phyloP scores from a whole-genome alignment of 2,888 invertebrate species.

The Drosophila monieri region DNA sequence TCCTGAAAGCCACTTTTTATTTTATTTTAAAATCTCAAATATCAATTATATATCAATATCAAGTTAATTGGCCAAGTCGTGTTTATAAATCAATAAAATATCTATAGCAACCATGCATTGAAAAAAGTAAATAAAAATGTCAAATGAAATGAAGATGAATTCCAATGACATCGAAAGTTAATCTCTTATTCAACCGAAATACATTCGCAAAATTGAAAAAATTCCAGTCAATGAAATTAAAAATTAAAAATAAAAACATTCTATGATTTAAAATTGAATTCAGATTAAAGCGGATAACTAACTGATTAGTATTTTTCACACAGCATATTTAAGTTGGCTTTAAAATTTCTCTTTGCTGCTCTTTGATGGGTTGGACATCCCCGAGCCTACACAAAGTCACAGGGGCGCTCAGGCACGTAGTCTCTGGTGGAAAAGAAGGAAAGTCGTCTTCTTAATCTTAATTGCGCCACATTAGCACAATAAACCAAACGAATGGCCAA shows the following conservation, averaged over 20 bases:
- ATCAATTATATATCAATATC: too few relatives aligned
- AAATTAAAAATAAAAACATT: background rate
- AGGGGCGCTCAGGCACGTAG: conserved; percentile 24
- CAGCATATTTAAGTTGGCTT: conserved; percentile 1
- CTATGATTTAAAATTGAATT: background rate
- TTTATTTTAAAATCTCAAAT: background rate
- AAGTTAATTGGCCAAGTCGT: background rate
- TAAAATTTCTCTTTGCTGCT: background rate
- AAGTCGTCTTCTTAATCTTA: conserved; percentile 83
- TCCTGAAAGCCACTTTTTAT: background rate
- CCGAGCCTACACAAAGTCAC: conserved; percentile 4
- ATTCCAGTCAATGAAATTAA: background rate
- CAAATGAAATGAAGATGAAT: background rate
- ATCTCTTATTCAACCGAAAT: background rate
- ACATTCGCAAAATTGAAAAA: background rate
- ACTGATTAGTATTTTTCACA: background rate
- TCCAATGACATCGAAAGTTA: conserved; percentile 1
- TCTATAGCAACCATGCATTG: conserved; percentile 1
- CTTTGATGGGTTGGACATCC: background rate
- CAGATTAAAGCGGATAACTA: background rate
- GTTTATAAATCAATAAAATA: background rate
- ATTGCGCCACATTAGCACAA: conserved; percentile 83
- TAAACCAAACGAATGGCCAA: conserved; percentile 82
- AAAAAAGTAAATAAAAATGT: background rate
- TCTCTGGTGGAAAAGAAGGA: conserved; percentile 56